Base-by-base conservation (phyloP, 2,888 invertebrate species). In the Chromoteleia sp. region DNA sequence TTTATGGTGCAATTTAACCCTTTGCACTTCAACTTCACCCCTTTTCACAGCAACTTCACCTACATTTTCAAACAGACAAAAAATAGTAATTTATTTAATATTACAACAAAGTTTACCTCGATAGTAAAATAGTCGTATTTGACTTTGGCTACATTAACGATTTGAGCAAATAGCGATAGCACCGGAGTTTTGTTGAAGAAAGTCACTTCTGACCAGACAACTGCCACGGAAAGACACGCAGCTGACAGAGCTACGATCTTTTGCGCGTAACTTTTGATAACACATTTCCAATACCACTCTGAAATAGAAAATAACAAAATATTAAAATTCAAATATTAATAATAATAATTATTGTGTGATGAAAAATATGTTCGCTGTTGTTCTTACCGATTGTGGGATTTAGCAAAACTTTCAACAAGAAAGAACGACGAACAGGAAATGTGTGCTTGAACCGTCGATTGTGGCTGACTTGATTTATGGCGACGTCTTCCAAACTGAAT, bases 141-240 rank as follows among this genome's bases (percentile, higher is more conserved):
- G 10, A 92, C 92, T 87, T 95, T 96, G 10, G 98, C 97, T 39
- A 95, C 93, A 87, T 96, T 95, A 19, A 99, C 95, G 87, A 99
- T 96, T 83, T 96, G 95, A n/a, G 99, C 99, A 92, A 99, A 99
- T 84, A 99, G 94, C 0, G 99, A 99, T 1, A 99, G 93, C 17
- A 98, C 97, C 0, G 99, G 99, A 19, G 94, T 93, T 87, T 96
- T 95, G 89, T 96, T 96, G 93, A 99, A 99, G 93, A 99, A 99
- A 0, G 99, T 98, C 87, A 99, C 95, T 93, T 99, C 99, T 0
- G 99, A 99, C 99, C 99, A 99, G n/a, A 99, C 97, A 30, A 99
- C 98, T 89, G 96, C 95, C 19, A 96, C 92, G 0, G 99, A 98
- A 92, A 99, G 94, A 41, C 95, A 92, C 1, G 95, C 95, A 0